These are phyloP conservation scores for Rhynchonycteris naso DNA, from an alignment of 2,797 vertebrate genomes.

Conservation along the genomic window DNA sequence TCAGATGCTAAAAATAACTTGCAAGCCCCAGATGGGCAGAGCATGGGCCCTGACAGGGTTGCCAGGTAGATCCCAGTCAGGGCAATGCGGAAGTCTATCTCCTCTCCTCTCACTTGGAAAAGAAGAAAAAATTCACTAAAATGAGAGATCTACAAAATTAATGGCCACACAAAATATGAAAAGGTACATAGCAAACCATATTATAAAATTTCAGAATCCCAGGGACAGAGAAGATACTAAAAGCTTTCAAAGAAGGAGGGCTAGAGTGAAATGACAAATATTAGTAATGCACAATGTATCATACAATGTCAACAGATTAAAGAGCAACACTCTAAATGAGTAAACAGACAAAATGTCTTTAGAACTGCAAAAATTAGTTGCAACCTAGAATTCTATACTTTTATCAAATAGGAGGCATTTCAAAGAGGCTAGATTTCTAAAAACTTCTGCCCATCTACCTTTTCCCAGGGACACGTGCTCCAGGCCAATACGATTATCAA, in stretches of 20 bases:
- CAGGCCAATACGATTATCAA: background rate
- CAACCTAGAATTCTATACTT: slow-evolving; percentile 24
- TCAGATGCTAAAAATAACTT: too few relatives aligned
- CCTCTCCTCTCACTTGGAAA: too few relatives aligned
- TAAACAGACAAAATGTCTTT: background rate
- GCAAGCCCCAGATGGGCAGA: too few relatives aligned
- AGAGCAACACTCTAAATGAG: background rate
- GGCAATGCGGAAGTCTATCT: background rate
- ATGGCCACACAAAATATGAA: background rate
- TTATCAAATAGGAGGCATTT: background rate
- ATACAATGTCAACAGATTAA: background rate
- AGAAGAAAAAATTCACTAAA: background rate
- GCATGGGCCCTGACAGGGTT: too few relatives aligned
- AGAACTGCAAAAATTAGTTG: slow-evolving; percentile 11
- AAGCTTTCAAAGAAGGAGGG: background rate
- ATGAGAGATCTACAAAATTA: background rate
- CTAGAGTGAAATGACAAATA: background rate
- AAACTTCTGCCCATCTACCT: background rate
- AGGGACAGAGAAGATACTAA: background rate
- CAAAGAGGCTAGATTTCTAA: background rate
- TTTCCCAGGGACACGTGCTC: background rate
- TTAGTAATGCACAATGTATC: background rate
- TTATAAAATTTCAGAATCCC: slow-evolving; percentile 24
- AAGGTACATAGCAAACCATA: background rate
- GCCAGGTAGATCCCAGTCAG: too few relatives aligned